phyloP scores from a whole-genome alignment of 2,113 vertebrate genomes.

The Rhagologus leucostigma region DNA sequence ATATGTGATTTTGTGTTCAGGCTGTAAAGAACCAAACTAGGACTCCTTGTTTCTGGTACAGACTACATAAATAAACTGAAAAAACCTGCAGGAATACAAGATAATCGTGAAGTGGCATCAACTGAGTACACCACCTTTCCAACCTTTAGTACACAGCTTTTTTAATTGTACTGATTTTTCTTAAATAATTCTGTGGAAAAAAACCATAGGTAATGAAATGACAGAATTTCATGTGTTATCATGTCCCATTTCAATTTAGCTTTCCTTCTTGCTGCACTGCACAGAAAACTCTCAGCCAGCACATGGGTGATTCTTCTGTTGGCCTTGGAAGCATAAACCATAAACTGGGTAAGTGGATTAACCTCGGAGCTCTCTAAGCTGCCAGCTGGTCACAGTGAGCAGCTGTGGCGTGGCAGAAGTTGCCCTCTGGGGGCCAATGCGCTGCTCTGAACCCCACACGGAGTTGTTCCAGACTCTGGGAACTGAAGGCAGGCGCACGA shows the following conservation, averaged over 20 bases:
- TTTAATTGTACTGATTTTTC: background rate
- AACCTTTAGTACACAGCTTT: background rate
- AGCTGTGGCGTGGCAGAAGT: background rate
- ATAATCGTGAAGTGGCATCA: background rate
- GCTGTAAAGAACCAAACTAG: background rate
- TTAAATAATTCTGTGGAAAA: background rate
- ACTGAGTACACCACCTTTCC: background rate
- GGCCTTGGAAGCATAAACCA: background rate
- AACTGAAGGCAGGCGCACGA: background rate
- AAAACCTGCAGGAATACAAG: background rate
- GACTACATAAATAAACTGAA: background rate
- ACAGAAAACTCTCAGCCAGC: background rate
- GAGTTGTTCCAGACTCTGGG: background rate
- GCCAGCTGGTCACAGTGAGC: background rate
- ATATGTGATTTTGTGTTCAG: background rate
- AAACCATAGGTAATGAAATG: background rate
- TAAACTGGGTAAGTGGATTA: background rate
- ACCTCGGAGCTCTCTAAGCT: background rate
- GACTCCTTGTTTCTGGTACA: background rate
- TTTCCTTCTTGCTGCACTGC: background rate
- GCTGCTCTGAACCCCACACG: background rate
- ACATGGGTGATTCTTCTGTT: background rate
- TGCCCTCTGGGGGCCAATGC: background rate
- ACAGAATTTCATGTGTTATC: background rate
- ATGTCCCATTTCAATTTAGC: background rate